Evolutionary conservation across 1,140 invertebrate species (phyloP), one percentile per base, ranked within the genome.

Genomic region (Tigriopus japonicus): DNA sequence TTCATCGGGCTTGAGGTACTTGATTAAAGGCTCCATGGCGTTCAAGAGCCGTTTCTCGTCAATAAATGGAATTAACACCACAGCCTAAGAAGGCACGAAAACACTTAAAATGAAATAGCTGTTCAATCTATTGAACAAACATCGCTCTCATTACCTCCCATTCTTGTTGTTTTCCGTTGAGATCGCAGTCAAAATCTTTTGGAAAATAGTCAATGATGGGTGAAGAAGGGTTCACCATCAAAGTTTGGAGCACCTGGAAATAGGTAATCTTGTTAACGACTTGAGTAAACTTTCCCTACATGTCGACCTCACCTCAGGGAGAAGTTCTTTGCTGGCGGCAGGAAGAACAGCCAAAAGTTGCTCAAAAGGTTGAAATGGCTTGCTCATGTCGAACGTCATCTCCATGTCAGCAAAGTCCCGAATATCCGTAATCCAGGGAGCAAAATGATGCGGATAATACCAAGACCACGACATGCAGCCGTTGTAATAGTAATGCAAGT

Each of bases 381-480:
- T 78, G 0, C 84, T 88, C 55, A 87, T 67, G 9, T 93, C 82
- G 71, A 91, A 96, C 6, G 82, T 63, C 14, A 79, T 68, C 28
- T 72, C 67, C 67, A 77, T 69, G 61, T 75, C 56, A 35, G 62
- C 42, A 56, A 68, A 67, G 41, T 62, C 52, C 40, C 80, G 83
- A 24, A 98, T 80, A 71, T 98, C 94, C 7, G 90, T 94, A 52
- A 96, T 86, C 68, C 85, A 96, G 0, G 93, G 93, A 0, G 92
- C 86, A 73, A 97, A 98, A 71, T 98, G 92, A 68, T 88, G 86
- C 0, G 90, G 91, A 72, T 94, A 98, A 71, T 80, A 97, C 93
- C 93, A 98, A 19, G 87, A 88, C 94, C 94, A 98, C 1, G 88
- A 94, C 40, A 84, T 84, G 52, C 91, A 89, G 23, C 94, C 93